A percentile compares a stretch with the other conserved stretches of the same genome.
Evolutionary conservation across 2,113 vertebrate genomes (phyloP).

Genomic region (Xiphophorus hellerii): DNA sequence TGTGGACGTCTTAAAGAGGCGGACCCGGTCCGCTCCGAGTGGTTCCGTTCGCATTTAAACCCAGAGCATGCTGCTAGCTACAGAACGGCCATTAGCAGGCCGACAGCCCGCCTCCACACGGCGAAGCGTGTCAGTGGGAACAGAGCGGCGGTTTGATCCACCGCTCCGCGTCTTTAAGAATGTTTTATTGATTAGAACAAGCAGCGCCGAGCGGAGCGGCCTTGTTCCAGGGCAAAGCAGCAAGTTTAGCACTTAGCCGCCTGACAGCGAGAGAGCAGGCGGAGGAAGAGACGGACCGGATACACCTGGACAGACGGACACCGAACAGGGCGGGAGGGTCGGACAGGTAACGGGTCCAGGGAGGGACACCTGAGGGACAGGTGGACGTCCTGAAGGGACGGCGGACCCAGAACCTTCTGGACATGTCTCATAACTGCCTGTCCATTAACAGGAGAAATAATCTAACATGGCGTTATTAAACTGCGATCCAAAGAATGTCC

Average conservation of each 20-base stretch:
- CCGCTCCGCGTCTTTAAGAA: conserved; percentile 39
- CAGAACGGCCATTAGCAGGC: not conserved
- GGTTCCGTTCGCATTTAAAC: not conserved
- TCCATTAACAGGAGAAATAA: no score
- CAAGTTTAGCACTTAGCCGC: conserved; percentile 40
- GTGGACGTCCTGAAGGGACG: no score
- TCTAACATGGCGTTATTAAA: no score
- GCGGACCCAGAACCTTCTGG: no score
- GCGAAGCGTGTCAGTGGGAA: conserved; percentile 2
- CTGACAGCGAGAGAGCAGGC: conserved; percentile 9
- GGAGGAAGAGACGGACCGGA: not conserved
- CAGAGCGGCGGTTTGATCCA: not conserved
- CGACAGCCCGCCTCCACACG: not conserved
- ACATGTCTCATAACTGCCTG: no score
- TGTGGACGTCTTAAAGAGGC: no score
- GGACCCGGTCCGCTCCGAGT: no score
- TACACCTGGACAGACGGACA: not conserved
- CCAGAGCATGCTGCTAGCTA: not conserved
- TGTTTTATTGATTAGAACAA: conserved; percentile 69
- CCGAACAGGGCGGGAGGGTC: no score
- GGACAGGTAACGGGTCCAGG: not conserved
- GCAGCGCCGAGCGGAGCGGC: conserved; percentile 50
- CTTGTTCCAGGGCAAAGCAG: conserved; percentile 56
- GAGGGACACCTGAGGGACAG: no score
- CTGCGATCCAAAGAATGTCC: no score